Conservation (phyloP, 1,140 invertebrate genomes). For the Hylyphantes graminicola region DNA sequence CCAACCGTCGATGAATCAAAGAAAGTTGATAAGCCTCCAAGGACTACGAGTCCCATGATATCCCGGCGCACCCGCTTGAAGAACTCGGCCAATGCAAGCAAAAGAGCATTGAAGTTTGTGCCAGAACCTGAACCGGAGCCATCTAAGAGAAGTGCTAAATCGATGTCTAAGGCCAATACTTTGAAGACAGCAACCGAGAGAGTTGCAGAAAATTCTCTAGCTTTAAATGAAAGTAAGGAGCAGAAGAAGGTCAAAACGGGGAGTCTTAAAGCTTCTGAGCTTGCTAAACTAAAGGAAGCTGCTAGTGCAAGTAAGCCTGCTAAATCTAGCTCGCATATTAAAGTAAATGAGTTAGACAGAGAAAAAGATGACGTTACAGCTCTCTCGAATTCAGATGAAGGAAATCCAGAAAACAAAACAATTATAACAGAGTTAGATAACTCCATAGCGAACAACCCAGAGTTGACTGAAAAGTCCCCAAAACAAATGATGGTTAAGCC, state of each 20-base stretch:
- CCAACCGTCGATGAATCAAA: conserved; percentile 2
- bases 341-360: background rate
- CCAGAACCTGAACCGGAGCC: background rate
- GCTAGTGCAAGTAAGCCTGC: background rate
- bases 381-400: background rate
- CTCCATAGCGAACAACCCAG: no score
- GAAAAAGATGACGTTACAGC: background rate
- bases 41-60: conserved; percentile 37
- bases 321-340: background rate
- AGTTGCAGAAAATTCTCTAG: background rate
- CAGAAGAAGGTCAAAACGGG: background rate
- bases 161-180: background rate
- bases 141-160: conserved; percentile 4
- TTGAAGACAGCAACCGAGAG: background rate
- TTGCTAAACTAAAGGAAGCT: background rate
- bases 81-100: conserved; percentile 2
- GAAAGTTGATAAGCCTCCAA: background rate
- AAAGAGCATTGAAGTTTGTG: conserved; percentile 8
- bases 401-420: background rate
- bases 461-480: background rate
- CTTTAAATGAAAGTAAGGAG: background rate
- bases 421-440: background rate
- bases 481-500: background rate
- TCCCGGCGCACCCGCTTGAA: conserved; percentile 45
- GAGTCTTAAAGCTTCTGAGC: background rate